Percentiles rank a stretch among this genome's conserved stretches.
phyloP scores from a whole-genome alignment of 2,888 invertebrate species.

The Subacronicta megacephala region DNA sequence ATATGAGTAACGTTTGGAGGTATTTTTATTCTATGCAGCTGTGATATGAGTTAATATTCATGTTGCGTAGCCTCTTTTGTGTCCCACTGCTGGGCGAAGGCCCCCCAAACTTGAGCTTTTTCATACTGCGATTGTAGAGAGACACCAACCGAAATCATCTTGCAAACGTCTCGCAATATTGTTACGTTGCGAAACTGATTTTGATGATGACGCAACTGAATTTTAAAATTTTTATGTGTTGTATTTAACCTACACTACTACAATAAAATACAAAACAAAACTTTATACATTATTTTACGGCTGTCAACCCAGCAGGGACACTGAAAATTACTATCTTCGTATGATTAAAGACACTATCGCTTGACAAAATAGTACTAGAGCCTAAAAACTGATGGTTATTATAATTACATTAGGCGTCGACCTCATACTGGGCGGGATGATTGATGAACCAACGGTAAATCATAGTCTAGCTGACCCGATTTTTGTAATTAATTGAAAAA shows the following conservation, averaged over 20 bases:
- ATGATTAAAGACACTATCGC: slow-evolving; percentile 30
- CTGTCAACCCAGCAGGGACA: not conserved
- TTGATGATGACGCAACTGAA: too few relatives aligned
- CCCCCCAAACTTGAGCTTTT: too few relatives aligned
- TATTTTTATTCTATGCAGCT: not conserved
- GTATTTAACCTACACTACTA: too few relatives aligned
- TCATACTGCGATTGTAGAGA: too few relatives aligned
- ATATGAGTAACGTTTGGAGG: not conserved
- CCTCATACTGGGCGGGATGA: slow-evolving; percentile 34
- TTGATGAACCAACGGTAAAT: slow-evolving; percentile 44
- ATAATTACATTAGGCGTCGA: slow-evolving; percentile 47
- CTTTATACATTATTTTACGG: not conserved
- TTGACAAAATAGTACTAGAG: slow-evolving; percentile 29
- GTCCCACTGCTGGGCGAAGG: too few relatives aligned
- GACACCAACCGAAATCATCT: too few relatives aligned
- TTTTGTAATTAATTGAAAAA: slow-evolving; percentile 22
- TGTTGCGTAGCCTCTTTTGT: too few relatives aligned
- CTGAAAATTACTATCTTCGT: slow-evolving; percentile 17
- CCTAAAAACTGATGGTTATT: slow-evolving; percentile 47
- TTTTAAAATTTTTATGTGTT: too few relatives aligned
- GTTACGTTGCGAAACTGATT: too few relatives aligned
- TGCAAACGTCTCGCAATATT: too few relatives aligned
- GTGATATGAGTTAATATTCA: not conserved
- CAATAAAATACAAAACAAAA: not conserved
- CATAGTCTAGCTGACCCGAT: slow-evolving; percentile 18